Evolutionary conservation across 2,888 invertebrate genomes (phyloP).

Genomic region (Dryomyza anilis): DNA sequence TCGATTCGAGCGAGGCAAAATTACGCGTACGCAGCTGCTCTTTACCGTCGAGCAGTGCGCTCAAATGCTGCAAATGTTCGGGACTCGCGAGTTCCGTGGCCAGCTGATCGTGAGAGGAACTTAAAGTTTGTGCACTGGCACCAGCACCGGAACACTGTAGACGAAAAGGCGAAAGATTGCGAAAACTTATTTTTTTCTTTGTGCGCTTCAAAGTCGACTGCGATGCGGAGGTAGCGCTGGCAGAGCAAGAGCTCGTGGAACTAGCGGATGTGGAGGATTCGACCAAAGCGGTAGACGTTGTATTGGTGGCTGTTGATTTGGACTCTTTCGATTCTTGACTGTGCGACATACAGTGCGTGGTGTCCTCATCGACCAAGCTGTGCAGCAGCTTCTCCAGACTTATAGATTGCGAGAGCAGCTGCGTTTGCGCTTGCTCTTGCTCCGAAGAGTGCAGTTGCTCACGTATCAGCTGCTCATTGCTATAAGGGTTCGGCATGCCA

Average conservation of each 20-base stretch:
- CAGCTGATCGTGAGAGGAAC: neutral
- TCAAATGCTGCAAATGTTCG: conserved; percentile 49
- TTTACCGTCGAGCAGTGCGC: conserved; percentile 41
- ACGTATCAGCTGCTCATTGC: conserved; percentile 52
- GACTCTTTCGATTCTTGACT: conserved; percentile 54
- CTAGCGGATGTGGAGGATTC: conserved; percentile 52
- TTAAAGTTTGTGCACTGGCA: too few relatives aligned
- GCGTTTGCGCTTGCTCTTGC: conserved; percentile 20
- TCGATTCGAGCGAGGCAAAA: conserved; percentile 54
- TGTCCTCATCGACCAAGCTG: conserved; percentile 29
- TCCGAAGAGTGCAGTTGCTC: conserved; percentile 47
- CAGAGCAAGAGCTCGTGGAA: conserved; percentile 40
- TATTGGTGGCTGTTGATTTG: conserved; percentile 42
- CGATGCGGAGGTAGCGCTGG: conserved; percentile 40
- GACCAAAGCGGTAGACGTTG: conserved; percentile 51
- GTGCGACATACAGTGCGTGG: conserved; percentile 48
- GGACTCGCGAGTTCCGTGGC: conserved; percentile 46
- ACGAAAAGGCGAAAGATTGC: conserved; percentile 56
- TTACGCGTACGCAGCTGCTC: conserved; percentile 53
- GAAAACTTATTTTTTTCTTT: conserved; percentile 56
- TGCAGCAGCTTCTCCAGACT: conserved; percentile 43
- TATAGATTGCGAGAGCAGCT: conserved; percentile 29
- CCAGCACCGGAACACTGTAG: too few relatives aligned
- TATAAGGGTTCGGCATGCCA: conserved; percentile 56
- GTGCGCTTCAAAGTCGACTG: conserved; percentile 43